These are phyloP conservation scores for Andrena chrysosceles DNA, from an alignment of 2,888 invertebrate species.

Conservation along the genomic window DNA sequence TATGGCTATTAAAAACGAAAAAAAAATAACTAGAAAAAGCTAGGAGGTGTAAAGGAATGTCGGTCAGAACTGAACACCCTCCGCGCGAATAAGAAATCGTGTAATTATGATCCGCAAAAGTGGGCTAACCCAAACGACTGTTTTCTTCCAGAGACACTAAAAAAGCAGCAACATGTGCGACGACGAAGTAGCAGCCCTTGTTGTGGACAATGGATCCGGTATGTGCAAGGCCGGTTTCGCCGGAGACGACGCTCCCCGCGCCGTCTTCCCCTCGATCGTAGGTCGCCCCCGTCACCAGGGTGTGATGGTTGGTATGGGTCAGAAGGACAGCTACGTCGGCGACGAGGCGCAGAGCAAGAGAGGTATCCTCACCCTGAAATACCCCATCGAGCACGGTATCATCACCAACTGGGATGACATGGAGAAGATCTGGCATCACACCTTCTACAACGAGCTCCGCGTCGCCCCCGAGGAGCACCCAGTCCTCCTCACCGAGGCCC, in stretches of 20 bases:
- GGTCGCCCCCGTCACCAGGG: constrained; percentile 93
- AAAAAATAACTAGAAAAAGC: too few relatives aligned
- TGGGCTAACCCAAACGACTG: neutral
- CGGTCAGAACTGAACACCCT: too few relatives aligned
- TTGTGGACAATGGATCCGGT: constrained; percentile 96
- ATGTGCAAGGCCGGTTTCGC: constrained; percentile 98
- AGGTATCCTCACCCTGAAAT: constrained; percentile 95
- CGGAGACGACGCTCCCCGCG: constrained; percentile 95
- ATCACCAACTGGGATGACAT: constrained; percentile 99
- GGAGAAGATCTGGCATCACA: constrained; percentile 99
- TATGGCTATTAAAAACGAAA: too few relatives aligned
- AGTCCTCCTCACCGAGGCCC: constrained; percentile 96
- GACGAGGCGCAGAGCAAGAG: constrained; percentile 94
- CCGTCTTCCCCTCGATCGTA: constrained; percentile 95
- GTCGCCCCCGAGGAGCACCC: constrained; percentile 98
- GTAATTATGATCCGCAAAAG: too few relatives aligned
- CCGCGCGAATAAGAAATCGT: neutral
- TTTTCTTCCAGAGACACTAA: constrained; percentile 71
- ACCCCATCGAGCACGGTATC: constrained; percentile 98
- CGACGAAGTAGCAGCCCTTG: constrained; percentile 97
- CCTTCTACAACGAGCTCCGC: constrained; percentile 96
- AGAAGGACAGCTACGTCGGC: constrained; percentile 93
- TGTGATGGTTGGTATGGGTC: constrained; percentile 89
- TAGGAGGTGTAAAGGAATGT: too few relatives aligned
- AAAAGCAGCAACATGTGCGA: constrained; percentile 97